These are phyloP conservation scores for Spinus olivaceus DNA, from an alignment of 2,797 vertebrate genomes.

Conservation along the genomic window DNA sequence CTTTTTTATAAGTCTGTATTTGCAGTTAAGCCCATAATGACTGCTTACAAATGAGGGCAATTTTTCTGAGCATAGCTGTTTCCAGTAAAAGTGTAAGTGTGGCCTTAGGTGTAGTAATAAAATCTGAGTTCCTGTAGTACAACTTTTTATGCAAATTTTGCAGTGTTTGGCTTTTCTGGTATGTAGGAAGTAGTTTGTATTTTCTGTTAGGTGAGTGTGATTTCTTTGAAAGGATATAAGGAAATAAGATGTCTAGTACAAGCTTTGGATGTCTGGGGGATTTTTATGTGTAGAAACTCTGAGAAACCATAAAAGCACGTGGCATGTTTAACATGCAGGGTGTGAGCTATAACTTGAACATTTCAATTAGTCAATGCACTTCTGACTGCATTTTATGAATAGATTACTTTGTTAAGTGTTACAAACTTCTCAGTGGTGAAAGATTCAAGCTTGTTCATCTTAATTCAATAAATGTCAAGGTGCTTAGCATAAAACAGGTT, in stretches of 20 bases:
- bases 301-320: not conserved
- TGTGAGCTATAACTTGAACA: not conserved
- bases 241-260: not conserved
- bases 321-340: accelerated
- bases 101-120: not conserved
- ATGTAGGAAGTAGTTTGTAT: not conserved
- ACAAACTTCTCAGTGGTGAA: not conserved
- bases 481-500: not conserved
- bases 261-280: not conserved
- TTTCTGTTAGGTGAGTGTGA: not conserved
- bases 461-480: not conserved
- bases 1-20: not conserved
- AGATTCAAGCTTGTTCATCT: not conserved
- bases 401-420: not conserved
- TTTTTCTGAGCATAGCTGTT: not conserved
- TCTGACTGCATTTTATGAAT: not conserved
- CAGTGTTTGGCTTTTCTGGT: not conserved
- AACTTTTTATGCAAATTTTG: not conserved
- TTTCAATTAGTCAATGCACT: not conserved
- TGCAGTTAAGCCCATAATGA: not conserved
- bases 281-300: not conserved
- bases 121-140: not conserved
- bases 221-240: not conserved
- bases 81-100: not conserved
- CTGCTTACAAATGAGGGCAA: not conserved